phyloP scores from a whole-genome alignment of 1,140 invertebrate genomes.

The Linepithema humile region DNA sequence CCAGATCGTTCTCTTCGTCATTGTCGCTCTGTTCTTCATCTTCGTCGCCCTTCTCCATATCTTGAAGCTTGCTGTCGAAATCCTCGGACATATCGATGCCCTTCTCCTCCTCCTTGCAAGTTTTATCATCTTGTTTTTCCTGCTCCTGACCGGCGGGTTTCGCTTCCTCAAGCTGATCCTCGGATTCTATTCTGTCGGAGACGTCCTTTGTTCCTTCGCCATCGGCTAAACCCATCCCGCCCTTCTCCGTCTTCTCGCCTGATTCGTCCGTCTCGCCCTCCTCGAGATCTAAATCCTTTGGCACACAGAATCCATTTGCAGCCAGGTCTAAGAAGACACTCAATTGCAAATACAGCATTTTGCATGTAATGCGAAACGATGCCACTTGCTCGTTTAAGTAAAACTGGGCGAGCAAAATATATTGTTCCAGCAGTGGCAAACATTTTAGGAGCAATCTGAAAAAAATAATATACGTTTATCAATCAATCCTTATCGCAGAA shows the following conservation, averaged over 20 bases:
- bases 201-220: conserved; percentile 98
- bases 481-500: conserved; percentile 23
- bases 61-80: conserved; percentile 94
- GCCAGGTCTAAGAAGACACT: conserved; percentile 94
- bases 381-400: conserved; percentile 91
- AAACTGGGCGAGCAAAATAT: conserved; percentile 90
- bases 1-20: conserved; percentile 90
- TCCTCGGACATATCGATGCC: conserved; percentile 97
- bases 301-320: conserved; percentile 97
- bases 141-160: conserved; percentile 90
- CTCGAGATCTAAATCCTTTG: conserved; percentile 90
- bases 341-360: conserved; percentile 93
- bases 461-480: conserved; percentile 2
- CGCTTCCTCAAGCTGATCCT: conserved; percentile 97
- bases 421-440: conserved; percentile 92
- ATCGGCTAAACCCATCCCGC: conserved; percentile 95
- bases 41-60: conserved; percentile 90
- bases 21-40: conserved; percentile 87
- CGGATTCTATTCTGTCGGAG: conserved; percentile 95
- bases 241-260: conserved; percentile 84
- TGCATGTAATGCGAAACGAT: conserved; percentile 90
- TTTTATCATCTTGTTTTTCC: conserved; percentile 89
- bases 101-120: conserved; percentile 95
- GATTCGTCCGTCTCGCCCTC: conserved; percentile 86
- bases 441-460: conserved; percentile 74